These are phyloP conservation scores for Clarias platycephalus DNA, from an alignment of 2,797 vertebrate species.

Conservation along the genomic window DNA sequence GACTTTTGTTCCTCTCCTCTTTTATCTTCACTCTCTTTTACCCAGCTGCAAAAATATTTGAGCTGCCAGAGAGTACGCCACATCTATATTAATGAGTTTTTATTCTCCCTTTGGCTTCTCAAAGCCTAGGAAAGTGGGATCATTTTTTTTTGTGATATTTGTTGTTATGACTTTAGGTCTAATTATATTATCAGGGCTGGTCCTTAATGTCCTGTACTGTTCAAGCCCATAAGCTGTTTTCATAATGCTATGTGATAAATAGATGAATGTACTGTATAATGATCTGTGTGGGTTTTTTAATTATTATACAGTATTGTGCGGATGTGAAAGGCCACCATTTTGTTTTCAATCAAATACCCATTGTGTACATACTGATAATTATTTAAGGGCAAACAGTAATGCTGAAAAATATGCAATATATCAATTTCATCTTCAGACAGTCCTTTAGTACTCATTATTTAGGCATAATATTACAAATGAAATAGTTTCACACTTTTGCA, in stretches of 20 bases:
- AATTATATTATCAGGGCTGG: constrained; percentile 7
- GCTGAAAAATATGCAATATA: background rate
- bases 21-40: constrained; percentile 11
- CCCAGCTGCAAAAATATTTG: constrained; percentile 13
- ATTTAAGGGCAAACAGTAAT: background rate
- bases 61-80: background rate
- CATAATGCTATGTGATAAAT: background rate
- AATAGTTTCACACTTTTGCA: background rate
- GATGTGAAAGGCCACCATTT: background rate
- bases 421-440: background rate
- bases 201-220: constrained; percentile 8
- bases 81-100: constrained; percentile 26
- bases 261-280: background rate
- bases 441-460: background rate
- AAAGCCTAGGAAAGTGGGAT: background rate
- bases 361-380: background rate
- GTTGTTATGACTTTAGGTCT: background rate
- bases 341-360: background rate
- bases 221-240: background rate
- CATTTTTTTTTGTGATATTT: constrained; percentile 8
- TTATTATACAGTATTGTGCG: background rate
- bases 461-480: background rate
- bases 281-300: background rate
- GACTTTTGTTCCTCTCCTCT: constrained; percentile 45
- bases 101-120: background rate